Evolutionary conservation across 2,888 invertebrate genomes (phyloP).

Genomic region (Gerosis bhagava): DNA sequence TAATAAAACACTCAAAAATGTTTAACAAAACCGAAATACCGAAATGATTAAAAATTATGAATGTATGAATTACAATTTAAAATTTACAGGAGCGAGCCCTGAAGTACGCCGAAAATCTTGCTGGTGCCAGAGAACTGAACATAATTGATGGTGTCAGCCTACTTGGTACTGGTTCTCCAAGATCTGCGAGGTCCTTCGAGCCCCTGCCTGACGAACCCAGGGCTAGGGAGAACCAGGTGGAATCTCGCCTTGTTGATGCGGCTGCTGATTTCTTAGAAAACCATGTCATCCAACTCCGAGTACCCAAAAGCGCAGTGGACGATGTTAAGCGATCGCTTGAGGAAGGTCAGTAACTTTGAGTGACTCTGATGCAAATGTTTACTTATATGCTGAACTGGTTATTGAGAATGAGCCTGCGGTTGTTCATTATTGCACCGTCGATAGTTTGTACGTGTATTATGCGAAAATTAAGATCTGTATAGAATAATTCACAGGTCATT

Average conservation of each 20-base stretch:
- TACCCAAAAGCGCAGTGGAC: slow-evolving; percentile 88
- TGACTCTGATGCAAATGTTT: slow-evolving; percentile 1
- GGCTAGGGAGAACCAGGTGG: slow-evolving; percentile 88
- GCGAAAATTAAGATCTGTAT: too few relatives aligned
- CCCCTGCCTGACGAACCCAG: slow-evolving; percentile 87
- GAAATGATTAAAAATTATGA: neutral
- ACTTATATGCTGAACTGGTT: neutral
- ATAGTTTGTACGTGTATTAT: too few relatives aligned
- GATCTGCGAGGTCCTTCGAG: slow-evolving; percentile 83
- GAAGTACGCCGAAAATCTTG: slow-evolving; percentile 84
- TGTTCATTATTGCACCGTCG: too few relatives aligned
- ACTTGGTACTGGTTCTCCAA: slow-evolving; percentile 69
- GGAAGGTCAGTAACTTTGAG: slow-evolving; percentile 87
- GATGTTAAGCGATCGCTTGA: slow-evolving; percentile 90
- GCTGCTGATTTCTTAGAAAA: slow-evolving; percentile 90
- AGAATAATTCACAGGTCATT: too few relatives aligned
- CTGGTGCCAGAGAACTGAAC: slow-evolving; percentile 77
- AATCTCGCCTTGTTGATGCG: slow-evolving; percentile 87
- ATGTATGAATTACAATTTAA: neutral
- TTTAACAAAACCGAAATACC: too few relatives aligned
- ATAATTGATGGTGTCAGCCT: slow-evolving; percentile 83
- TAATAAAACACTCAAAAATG: too few relatives aligned
- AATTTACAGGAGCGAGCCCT: slow-evolving; percentile 85
- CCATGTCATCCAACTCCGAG: slow-evolving; percentile 91
- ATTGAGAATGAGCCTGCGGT: neutral